Evolutionary conservation across 2,888 invertebrate genomes (phyloP).

Genomic region (Philereme transversata): DNA sequence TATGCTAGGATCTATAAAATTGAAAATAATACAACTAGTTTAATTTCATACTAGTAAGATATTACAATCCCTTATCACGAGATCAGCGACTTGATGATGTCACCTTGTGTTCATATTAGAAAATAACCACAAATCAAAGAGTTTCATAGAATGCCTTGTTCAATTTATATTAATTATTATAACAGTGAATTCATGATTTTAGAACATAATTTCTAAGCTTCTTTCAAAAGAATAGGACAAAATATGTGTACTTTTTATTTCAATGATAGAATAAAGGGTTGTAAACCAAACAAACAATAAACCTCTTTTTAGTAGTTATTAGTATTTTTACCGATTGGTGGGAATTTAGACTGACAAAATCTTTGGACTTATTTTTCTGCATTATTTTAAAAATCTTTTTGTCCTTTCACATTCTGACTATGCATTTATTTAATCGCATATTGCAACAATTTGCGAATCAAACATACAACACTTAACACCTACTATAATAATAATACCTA

Average conservation of each 20-base stretch:
- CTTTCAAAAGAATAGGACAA: not conserved
- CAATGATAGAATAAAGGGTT: not conserved
- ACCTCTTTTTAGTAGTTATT: slow-evolving; percentile 65
- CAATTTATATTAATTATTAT: not conserved
- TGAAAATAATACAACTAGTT: slow-evolving; percentile 84
- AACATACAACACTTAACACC: slow-evolving; percentile 82
- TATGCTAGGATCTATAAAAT: slow-evolving; percentile 84
- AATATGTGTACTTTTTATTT: slow-evolving; percentile 2
- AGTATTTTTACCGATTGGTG: slow-evolving; percentile 74
- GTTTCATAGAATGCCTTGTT: slow-evolving; percentile 39
- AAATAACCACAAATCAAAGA: slow-evolving; percentile 35
- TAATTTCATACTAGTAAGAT: slow-evolving; percentile 83
- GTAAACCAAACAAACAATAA: slow-evolving; percentile 46
- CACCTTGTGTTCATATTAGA: slow-evolving; percentile 63
- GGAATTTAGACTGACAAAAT: slow-evolving; percentile 74
- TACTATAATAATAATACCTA: slow-evolving; percentile 82
- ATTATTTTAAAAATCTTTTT: slow-evolving; percentile 64
- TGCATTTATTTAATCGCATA: slow-evolving; percentile 79
- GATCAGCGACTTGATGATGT: slow-evolving; percentile 79
- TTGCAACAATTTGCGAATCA: slow-evolving; percentile 82
- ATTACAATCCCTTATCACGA: slow-evolving; percentile 84
- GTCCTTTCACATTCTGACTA: slow-evolving; percentile 76
- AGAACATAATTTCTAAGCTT: not conserved
- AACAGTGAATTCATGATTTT: not conserved
- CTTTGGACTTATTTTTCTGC: slow-evolving; percentile 75